Evolutionary conservation across 2,888 invertebrate genomes (phyloP).

Genomic region (Cylindroiulus punctatus): DNA sequence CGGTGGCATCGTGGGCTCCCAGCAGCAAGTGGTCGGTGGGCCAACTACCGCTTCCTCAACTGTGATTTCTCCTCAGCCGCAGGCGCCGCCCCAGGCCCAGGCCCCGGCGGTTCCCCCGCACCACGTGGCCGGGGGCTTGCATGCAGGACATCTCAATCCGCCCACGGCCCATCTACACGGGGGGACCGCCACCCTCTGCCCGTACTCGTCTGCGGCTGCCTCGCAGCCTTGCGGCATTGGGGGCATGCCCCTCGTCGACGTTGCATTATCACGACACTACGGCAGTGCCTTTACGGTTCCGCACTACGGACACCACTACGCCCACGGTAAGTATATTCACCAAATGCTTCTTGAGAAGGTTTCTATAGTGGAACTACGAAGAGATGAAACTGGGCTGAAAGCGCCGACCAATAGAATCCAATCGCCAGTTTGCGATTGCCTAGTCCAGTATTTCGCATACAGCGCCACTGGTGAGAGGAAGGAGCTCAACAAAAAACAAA

Average conservation of each 20-base stretch:
- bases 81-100: conserved; percentile 52
- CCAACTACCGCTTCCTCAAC: conserved; percentile 47
- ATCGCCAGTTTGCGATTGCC: too few relatives aligned
- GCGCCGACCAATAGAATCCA: too few relatives aligned
- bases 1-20: not conserved
- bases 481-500: too few relatives aligned
- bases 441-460: too few relatives aligned
- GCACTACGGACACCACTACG: conserved; percentile 57
- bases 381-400: too few relatives aligned
- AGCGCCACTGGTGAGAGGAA: too few relatives aligned
- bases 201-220: conserved; percentile 52
- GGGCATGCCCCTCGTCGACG: conserved; percentile 57
- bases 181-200: conserved; percentile 55
- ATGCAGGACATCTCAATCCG: conserved; percentile 49
- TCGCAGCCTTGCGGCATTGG: conserved; percentile 14
- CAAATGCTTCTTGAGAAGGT: not conserved
- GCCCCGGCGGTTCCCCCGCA: not conserved
- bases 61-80: conserved; percentile 52
- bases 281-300: conserved; percentile 58
- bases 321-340: conserved; percentile 48
- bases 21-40: conserved; percentile 10
- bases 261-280: conserved; percentile 58
- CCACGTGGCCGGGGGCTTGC: conserved; percentile 54
- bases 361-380: too few relatives aligned
- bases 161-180: conserved; percentile 55